A percentile compares a stretch with the other conserved stretches of the same genome.
Evolutionary conservation across 2,888 invertebrate species (phyloP).

Genomic region (Heliconius erato): DNA sequence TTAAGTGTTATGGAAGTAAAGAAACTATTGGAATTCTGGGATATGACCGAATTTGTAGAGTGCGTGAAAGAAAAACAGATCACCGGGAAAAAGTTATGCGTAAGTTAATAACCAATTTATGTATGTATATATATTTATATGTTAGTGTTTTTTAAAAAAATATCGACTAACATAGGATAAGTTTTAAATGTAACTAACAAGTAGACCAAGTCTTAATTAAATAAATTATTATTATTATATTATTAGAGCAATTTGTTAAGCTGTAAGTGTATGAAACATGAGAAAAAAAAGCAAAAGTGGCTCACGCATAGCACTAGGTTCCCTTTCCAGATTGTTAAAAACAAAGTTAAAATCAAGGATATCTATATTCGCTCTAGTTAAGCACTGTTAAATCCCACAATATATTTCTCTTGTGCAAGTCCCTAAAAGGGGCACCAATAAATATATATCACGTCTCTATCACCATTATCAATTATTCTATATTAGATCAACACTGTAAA

Average conservation of each 20-base stretch:
- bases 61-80: conserved; percentile 67
- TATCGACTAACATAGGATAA: too few relatives aligned
- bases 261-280: too few relatives aligned
- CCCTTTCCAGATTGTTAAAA: too few relatives aligned
- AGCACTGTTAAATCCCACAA: background rate
- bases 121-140: background rate
- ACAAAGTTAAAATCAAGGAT: too few relatives aligned
- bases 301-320: too few relatives aligned
- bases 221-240: too few relatives aligned
- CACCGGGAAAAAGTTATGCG: conserved; percentile 71
- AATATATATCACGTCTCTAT: conserved; percentile 35
- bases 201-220: too few relatives aligned
- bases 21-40: conserved; percentile 62
- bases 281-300: too few relatives aligned
- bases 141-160: too few relatives aligned
- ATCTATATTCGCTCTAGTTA: background rate
- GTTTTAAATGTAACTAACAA: too few relatives aligned
- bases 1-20: conserved; percentile 64
- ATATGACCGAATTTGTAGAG: conserved; percentile 67
- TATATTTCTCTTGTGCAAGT: conserved; percentile 6
- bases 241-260: too few relatives aligned
- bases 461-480: conserved; percentile 50
- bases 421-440: conserved; percentile 49
- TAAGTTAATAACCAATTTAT: conserved; percentile 55
- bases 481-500: conserved; percentile 51